Percentiles rank a stretch among this genome's conserved stretches.
These are phyloP conservation scores for Escarpia spicata DNA, from an alignment of 2,888 invertebrate genomes.

Conservation along the genomic window DNA sequence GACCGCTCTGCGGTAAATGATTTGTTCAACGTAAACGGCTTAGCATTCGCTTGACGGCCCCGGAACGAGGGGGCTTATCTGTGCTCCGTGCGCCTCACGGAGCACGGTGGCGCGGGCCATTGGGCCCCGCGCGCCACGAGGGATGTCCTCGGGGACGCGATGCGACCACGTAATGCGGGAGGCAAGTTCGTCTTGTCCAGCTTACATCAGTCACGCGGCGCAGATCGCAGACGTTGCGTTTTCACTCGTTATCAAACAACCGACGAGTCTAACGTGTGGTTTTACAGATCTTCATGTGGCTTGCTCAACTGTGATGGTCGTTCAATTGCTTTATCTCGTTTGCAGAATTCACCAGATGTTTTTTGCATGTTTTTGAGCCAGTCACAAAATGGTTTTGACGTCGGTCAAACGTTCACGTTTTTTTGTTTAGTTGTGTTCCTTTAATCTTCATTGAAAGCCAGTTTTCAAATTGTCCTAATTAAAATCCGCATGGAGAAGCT, in stretches of 20 bases:
- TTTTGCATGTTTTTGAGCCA: not conserved
- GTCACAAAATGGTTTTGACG: too few relatives aligned
- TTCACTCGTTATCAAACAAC: not conserved
- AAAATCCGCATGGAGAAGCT: not conserved
- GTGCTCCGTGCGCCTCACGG: not conserved
- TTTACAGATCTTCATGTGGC: not conserved
- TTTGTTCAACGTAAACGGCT: not conserved
- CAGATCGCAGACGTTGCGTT: not conserved
- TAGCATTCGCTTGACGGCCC: not conserved
- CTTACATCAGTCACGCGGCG: not conserved
- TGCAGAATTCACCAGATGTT: not conserved
- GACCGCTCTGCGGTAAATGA: not conserved
- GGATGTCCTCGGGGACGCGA: not conserved
- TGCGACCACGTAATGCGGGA: not conserved
- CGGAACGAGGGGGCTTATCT: constrained; percentile 1
- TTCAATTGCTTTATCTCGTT: not conserved
- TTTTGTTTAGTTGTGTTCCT: not conserved
- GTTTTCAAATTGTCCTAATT: not conserved
- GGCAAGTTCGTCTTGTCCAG: not conserved
- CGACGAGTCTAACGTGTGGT: not conserved
- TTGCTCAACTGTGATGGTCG: not conserved
- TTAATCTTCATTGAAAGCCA: not conserved
- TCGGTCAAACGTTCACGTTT: not conserved
- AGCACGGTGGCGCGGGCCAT: not conserved
- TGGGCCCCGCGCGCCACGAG: not conserved